Conservation (phyloP, 2,797 vertebrate species). For the Phataginus tetradactyla region DNA sequence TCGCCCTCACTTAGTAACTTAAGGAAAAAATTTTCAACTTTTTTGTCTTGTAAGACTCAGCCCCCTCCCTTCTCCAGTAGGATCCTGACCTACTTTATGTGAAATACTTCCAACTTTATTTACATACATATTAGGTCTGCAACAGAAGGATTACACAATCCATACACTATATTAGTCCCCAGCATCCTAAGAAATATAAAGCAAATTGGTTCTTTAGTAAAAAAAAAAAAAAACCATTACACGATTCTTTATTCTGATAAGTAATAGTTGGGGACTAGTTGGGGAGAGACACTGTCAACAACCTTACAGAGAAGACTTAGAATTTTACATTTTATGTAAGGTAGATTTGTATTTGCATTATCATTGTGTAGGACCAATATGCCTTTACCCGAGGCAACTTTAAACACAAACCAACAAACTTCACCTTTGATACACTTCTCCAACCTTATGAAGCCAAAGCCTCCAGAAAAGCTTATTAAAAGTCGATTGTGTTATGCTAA, state of each 20-base stretch:
- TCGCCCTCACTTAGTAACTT: neutral
- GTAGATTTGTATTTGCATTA: neutral
- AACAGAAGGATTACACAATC: neutral
- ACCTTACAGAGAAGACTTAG: neutral
- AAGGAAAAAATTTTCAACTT: neutral
- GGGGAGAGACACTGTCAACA: neutral
- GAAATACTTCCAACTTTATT: neutral
- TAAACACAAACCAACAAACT: neutral
- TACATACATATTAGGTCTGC: neutral
- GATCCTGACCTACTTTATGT: neutral
- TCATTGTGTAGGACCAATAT: too few relatives aligned
- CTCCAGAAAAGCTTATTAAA: neutral
- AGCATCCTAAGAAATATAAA: neutral
- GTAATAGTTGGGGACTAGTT: neutral
- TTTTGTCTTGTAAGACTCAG: neutral
- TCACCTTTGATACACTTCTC: neutral
- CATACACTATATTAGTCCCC: neutral
- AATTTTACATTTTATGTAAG: too few relatives aligned
- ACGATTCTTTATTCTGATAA: neutral
- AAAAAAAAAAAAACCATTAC: neutral
- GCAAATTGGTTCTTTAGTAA: neutral
- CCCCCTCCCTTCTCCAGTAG: neutral
- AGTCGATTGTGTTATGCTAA: neutral
- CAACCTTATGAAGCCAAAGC: neutral
- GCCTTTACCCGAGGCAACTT: neutral